Percentiles rank a stretch among this genome's conserved stretches.
phyloP scores from a whole-genome alignment of 2,113 vertebrate species.

The Apteryx mantelli region DNA sequence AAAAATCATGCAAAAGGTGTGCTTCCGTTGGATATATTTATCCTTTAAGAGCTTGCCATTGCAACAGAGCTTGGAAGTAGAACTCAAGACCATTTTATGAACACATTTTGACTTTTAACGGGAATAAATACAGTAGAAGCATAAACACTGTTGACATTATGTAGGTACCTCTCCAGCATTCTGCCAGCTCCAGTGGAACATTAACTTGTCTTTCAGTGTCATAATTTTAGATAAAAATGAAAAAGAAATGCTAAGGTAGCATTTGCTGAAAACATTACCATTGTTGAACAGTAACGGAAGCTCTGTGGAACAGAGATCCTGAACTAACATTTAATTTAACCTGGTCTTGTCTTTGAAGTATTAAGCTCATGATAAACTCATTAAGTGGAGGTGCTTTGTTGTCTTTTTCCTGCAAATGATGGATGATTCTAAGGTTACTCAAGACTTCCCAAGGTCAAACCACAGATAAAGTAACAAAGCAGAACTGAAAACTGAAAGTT shows the following conservation, averaged over 20 bases:
- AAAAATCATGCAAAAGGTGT: background rate
- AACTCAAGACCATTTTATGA: background rate
- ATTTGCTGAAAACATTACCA: background rate
- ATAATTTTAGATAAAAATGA: background rate
- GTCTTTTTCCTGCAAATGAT: constrained; percentile 1
- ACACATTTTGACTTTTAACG: background rate
- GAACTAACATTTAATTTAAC: background rate
- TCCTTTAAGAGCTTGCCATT: background rate
- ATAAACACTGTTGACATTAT: background rate
- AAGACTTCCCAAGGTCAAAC: background rate
- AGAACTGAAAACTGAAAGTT: background rate
- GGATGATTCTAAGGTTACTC: background rate
- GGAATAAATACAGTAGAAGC: background rate
- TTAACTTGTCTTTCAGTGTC: background rate
- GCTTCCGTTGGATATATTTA: background rate
- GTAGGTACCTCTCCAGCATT: background rate
- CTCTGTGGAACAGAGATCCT: background rate
- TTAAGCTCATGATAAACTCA: background rate
- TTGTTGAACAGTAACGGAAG: background rate
- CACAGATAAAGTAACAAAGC: background rate
- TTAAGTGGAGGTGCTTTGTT: background rate
- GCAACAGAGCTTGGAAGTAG: background rate
- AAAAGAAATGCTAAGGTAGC: background rate
- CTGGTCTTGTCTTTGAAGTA: background rate
- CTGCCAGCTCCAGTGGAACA: background rate